These are phyloP conservation scores for Catocala fraxini DNA, from an alignment of 2,888 invertebrate genomes.

Conservation along the genomic window DNA sequence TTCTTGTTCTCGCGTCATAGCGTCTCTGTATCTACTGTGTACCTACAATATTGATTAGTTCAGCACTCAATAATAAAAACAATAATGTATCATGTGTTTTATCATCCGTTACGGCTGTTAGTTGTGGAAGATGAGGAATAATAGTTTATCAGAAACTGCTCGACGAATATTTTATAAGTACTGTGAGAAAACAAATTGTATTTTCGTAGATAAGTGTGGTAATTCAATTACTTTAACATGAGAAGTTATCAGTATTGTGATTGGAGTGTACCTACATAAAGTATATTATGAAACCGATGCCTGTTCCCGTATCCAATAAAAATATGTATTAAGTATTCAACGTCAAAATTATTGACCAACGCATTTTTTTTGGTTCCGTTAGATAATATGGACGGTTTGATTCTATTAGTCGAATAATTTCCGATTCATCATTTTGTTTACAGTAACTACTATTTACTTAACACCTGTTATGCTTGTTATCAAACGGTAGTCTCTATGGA, in stretches of 20 bases:
- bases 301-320: too few species aligned
- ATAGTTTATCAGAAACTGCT: not conserved
- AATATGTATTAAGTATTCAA: too few species aligned
- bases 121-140: constrained; percentile 1
- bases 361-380: too few species aligned
- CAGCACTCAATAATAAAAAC: not conserved
- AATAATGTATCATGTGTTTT: not conserved
- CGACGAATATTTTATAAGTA: constrained; percentile 3
- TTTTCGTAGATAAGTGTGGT: constrained; percentile 5
- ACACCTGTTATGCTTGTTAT: constrained; percentile 37
- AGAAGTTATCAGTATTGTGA: too few species aligned
- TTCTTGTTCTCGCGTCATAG: too few species aligned
- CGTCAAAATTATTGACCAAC: too few species aligned
- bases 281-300: too few species aligned
- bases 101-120: constrained; percentile 2
- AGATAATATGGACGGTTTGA: not conserved
- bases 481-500: constrained; percentile 43
- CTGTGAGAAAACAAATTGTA: constrained; percentile 4
- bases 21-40: too few species aligned
- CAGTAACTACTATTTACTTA: constrained; percentile 15
- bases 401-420: constrained; percentile 18
- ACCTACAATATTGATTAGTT: too few species aligned
- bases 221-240: too few species aligned
- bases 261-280: too few species aligned
- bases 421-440: constrained; percentile 29